Conservation (phyloP, 1,140 invertebrate species). For the Papilio xuthus region DNA sequence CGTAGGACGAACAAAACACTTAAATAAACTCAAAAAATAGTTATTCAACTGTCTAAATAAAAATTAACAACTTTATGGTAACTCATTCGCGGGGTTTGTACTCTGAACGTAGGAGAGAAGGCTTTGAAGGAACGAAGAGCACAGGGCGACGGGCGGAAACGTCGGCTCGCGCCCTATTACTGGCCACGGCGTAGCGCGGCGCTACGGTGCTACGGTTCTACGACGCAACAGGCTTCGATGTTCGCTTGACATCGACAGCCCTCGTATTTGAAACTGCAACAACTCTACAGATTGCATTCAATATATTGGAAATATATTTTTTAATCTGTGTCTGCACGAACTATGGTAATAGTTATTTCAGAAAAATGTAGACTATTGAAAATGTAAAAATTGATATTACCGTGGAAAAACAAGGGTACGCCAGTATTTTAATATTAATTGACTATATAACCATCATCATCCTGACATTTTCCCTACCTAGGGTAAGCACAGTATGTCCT, state of each 20-base stretch:
- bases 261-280: constrained; percentile 33
- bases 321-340: neutral
- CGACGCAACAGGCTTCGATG: constrained; percentile 54
- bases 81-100: constrained; percentile 30
- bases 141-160: constrained; percentile 53
- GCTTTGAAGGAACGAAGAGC: constrained; percentile 40
- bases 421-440: too few relatives aligned
- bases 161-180: constrained; percentile 50
- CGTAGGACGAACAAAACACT: constrained; percentile 1
- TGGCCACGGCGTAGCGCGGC: constrained; percentile 55
- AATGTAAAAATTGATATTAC: neutral
- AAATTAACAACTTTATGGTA: constrained; percentile 2
- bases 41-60: neutral
- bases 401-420: neutral
- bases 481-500: too few relatives aligned
- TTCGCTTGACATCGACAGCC: constrained; percentile 25
- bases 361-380: neutral
- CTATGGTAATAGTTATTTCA: too few relatives aligned
- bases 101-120: constrained; percentile 16
- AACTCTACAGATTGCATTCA: constrained; percentile 27
- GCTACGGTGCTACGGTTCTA: constrained; percentile 44
- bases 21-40: constrained; percentile 13
- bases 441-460: too few relatives aligned
- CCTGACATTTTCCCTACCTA: too few relatives aligned
- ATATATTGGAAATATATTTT: neutral